Evolutionary conservation across 2,113 vertebrate species (phyloP).

Genomic region (Tamias sibiricus): DNA sequence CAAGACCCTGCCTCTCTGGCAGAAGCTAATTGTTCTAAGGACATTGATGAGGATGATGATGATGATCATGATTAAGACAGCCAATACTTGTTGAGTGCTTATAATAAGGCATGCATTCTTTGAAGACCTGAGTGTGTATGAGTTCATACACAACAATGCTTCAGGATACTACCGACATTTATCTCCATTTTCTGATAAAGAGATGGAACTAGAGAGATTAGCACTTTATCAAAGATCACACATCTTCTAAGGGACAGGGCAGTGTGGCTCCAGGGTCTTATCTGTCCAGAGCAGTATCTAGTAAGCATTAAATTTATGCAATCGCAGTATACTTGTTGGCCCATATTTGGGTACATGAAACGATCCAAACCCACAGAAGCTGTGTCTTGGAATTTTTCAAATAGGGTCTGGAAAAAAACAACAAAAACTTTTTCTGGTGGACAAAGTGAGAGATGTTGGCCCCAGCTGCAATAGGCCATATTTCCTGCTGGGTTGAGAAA

Average conservation of each 20-base stretch:
- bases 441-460: background rate
- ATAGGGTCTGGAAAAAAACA: background rate
- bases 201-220: background rate
- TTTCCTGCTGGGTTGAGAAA: background rate
- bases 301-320: background rate
- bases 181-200: background rate
- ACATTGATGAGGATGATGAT: background rate
- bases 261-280: background rate
- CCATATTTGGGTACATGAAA: background rate
- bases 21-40: background rate
- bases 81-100: background rate
- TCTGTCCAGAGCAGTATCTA: no score
- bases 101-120: background rate
- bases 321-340: background rate
- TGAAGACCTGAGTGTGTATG: background rate
- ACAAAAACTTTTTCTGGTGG: background rate
- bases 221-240: background rate
- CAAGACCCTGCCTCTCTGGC: accelerated
- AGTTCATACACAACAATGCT: background rate
- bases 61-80: background rate
- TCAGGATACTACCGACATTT: background rate
- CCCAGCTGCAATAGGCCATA: background rate
- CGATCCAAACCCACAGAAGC: background rate
- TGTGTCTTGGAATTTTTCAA: background rate
- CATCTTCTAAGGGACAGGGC: background rate